A percentile compares a stretch with the other conserved stretches of the same genome.
Conservation (phyloP, 2,113 vertebrate genomes). For the Sinocyclocheilus anshuiensis region DNA sequence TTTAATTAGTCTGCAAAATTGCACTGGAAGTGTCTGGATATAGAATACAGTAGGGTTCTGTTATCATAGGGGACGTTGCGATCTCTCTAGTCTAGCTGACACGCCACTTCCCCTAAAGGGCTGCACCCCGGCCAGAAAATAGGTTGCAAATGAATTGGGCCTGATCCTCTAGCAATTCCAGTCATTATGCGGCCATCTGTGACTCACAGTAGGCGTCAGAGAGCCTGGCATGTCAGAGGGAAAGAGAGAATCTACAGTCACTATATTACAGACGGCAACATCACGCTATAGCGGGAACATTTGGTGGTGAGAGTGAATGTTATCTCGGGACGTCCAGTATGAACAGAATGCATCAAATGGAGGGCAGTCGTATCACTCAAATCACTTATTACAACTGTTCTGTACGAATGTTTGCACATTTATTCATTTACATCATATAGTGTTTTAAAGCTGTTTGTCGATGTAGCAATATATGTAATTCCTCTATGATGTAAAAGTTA, state of each 20-base stretch:
- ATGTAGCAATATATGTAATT: constrained; percentile 37
- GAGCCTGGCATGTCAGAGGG: constrained; percentile 48
- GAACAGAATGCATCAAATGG: constrained; percentile 34
- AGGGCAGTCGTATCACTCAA: constrained; percentile 4
- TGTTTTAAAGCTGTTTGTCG: constrained; percentile 14
- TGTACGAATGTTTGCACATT: background rate
- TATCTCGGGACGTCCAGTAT: constrained; percentile 30
- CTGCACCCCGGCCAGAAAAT: constrained; percentile 58
- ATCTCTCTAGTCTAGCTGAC: constrained; percentile 53
- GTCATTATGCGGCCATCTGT: constrained; percentile 65
- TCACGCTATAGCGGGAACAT: constrained; percentile 51
- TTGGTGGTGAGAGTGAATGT: constrained; percentile 22
- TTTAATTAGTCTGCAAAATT: background rate
- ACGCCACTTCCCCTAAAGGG: constrained; percentile 49
- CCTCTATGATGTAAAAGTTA: constrained; percentile 27
- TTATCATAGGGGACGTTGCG: constrained; percentile 44
- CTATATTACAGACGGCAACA: constrained; percentile 15
- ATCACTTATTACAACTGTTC: background rate
- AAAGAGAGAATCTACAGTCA: constrained; percentile 11
- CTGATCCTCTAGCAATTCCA: constrained; percentile 59
- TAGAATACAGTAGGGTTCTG: constrained; percentile 19
- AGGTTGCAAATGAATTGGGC: constrained; percentile 53
- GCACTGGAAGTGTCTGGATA: background rate
- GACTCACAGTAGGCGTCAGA: constrained; percentile 57
- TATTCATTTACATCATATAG: background rate